Percentiles rank a stretch among this genome's conserved stretches.
phyloP scores from a whole-genome alignment of 1,140 invertebrate species.

The Drosophila sp. region DNA sequence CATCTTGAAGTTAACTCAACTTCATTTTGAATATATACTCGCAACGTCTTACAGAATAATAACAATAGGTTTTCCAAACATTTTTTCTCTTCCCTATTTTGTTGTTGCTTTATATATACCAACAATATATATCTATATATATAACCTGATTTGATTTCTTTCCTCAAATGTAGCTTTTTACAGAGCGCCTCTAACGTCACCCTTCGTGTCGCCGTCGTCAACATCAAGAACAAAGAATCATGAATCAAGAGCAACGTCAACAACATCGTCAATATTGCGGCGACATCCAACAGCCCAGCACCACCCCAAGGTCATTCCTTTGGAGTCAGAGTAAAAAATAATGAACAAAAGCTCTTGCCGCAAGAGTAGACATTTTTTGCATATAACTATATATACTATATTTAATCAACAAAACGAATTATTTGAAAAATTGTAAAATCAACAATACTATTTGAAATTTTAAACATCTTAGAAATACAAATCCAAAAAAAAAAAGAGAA shows the following conservation, averaged over 20 bases:
- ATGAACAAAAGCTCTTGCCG: constrained; percentile 47
- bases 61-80: constrained; percentile 45
- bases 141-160: constrained; percentile 80
- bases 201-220: constrained; percentile 15
- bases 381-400: constrained; percentile 44
- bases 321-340: constrained; percentile 40
- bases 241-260: constrained; percentile 29
- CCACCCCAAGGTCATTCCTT: constrained; percentile 35
- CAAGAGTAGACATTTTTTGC: constrained; percentile 49
- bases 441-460: constrained; percentile 67
- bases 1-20: constrained; percentile 59
- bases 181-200: constrained; percentile 60
- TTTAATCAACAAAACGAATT: constrained; percentile 55
- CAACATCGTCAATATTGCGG: constrained; percentile 46
- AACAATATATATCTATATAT: constrained; percentile 57
- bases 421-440: constrained; percentile 67
- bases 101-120: constrained; percentile 60
- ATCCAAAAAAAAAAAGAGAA: background rate
- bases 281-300: constrained; percentile 28
- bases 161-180: constrained; percentile 79
- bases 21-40: constrained; percentile 63
- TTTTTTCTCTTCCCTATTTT: constrained; percentile 39
- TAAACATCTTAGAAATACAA: constrained; percentile 71
- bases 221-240: constrained; percentile 1
- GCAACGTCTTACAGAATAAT: constrained; percentile 32